Evolutionary conservation across 2,797 vertebrate genomes (phyloP), one percentile per base, ranked within the genome.

Genomic region (Cetoscarus ocellatus): DNA sequence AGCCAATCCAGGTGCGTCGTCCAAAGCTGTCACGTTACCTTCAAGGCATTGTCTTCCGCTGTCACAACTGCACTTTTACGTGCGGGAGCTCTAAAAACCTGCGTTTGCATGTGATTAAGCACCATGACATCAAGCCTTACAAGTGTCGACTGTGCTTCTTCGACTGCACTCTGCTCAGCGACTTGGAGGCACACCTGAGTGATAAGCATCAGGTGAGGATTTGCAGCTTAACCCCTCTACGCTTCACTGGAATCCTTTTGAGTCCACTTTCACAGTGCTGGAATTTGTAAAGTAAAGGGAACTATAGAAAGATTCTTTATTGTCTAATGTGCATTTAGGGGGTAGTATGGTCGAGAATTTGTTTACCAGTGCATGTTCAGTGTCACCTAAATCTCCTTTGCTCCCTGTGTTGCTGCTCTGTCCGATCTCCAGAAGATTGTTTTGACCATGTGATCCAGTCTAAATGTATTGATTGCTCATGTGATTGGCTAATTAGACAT

Each of bases 1-100:
- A 96, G 75, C 97, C 97, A 35, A 96, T 98, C 62, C 96, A 98
- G 84, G 95, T 98, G 72, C 94, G 95, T 68, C 96, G 96, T 57
- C 95, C 97, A 34, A 96, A 96, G 89, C 93, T 98, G 79, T 98
- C 96, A 0, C 96, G 95, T 67, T 97, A 95, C 91, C 95, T 96
- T 77, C 91, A 93, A 84, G 96, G 96, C 87, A 70, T 97, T 6
- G 93, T 98, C 81, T 97, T 98, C 91, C 97, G 96, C 83, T 98
- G 97, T 80, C 96, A 97, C 92, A 96, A 95, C 87, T 98, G 97
- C 89, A 98, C 97, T 62, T 98, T 97, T 86, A 95, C 96, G 36
- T 95, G 96, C 83, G 96, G 96, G 82, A 96, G 92, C 52, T 94
- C 95, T 6, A 95, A 97, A 87, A 96, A 89, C 82, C 94, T 98